These are phyloP conservation scores for Campoletis raptor DNA, from an alignment of 2,888 invertebrate genomes.

Conservation along the genomic window DNA sequence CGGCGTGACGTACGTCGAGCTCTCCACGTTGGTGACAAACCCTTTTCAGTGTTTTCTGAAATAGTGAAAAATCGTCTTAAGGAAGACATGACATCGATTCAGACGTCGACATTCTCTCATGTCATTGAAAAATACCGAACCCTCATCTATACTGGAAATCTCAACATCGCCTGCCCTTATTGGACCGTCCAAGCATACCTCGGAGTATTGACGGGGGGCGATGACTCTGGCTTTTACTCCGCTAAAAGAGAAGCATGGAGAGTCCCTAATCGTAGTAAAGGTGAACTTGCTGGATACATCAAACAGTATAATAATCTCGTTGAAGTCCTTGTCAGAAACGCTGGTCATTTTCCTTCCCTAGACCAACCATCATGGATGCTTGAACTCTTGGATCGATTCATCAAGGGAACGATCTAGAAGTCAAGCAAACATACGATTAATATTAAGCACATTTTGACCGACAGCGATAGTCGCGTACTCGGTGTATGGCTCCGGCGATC, in stretches of 20 bases:
- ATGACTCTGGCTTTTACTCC: too few relatives aligned
- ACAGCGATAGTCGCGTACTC: too few relatives aligned
- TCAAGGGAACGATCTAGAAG: constrained; percentile 49
- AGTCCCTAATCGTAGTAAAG: constrained; percentile 71
- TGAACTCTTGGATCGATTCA: constrained; percentile 84
- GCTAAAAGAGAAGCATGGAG: constrained; percentile 84
- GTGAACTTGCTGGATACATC: constrained; percentile 84
- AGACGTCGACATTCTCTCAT: constrained; percentile 90
- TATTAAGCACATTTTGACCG: too few relatives aligned
- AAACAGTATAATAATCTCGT: constrained; percentile 82
- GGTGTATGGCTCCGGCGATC: too few relatives aligned
- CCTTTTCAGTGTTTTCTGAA: constrained; percentile 88
- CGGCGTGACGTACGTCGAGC: constrained; percentile 88
- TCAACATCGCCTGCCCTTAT: constrained; percentile 96
- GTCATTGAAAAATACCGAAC: constrained; percentile 89
- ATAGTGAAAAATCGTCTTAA: constrained; percentile 90
- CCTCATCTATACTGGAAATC: constrained; percentile 95
- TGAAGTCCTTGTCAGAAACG: constrained; percentile 84
- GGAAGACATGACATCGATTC: constrained; percentile 92
- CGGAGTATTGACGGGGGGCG: too few relatives aligned
- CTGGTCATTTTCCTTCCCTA: constrained; percentile 85
- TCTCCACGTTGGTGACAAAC: constrained; percentile 93
- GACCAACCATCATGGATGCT: constrained; percentile 85
- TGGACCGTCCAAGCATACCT: constrained; percentile 93
- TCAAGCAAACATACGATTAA: too few relatives aligned